These are phyloP conservation scores for Drosophila bunnanda DNA, from an alignment of 2,888 invertebrate genomes.

Conservation along the genomic window DNA sequence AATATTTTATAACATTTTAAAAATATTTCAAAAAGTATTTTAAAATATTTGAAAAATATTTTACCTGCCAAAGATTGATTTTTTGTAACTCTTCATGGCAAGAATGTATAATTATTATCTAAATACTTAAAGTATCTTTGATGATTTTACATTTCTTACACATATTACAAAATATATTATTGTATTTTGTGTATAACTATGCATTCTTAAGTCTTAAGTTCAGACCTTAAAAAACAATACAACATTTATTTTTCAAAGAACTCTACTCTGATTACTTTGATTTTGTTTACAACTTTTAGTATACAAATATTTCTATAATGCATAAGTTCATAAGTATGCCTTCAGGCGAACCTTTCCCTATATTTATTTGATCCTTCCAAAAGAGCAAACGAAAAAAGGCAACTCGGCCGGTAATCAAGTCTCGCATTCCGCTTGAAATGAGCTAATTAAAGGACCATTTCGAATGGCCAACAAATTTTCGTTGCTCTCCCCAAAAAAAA, in stretches of 20 bases:
- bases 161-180: too few species aligned
- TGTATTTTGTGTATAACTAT: too few species aligned
- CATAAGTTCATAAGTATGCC: not conserved
- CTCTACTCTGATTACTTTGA: not conserved
- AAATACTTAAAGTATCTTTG: not conserved
- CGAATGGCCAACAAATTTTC: constrained; percentile 66
- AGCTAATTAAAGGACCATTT: constrained; percentile 75
- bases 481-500: not conserved
- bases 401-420: constrained; percentile 58
- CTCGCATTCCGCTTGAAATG: constrained; percentile 57
- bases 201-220: too few species aligned
- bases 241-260: not conserved
- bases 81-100: not conserved
- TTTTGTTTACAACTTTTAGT: not conserved
- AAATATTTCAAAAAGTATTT: not conserved
- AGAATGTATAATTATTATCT: not conserved
- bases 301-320: not conserved
- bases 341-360: not conserved
- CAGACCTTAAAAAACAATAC: too few species aligned
- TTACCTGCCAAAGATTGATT: not conserved
- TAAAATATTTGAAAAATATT: not conserved
- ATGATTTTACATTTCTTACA: too few species aligned
- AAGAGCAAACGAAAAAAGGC: constrained; percentile 1
- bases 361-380: constrained; percentile 19
- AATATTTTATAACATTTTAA: not conserved